phyloP scores from a whole-genome alignment of 2,888 invertebrate species.

The Gonocerus acuteangulatus region DNA sequence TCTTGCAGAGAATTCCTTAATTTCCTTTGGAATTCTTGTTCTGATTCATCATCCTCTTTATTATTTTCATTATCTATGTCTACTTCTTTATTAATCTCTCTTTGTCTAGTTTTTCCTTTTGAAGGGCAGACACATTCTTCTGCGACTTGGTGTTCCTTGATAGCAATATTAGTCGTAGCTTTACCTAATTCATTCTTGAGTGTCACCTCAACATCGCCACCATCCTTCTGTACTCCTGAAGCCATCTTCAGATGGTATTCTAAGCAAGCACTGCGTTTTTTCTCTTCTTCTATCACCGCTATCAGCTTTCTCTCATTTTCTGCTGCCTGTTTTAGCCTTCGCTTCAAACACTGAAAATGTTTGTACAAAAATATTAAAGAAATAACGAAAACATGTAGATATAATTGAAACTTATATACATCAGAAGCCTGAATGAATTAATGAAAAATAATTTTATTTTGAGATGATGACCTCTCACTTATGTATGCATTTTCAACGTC shows the following conservation, averaged over 20 bases:
- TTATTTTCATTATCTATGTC: too few species aligned
- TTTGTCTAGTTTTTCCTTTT: not conserved
- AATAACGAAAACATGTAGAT: not conserved
- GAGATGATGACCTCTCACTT: too few species aligned
- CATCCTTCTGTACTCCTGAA: constrained; percentile 20
- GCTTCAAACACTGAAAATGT: constrained; percentile 31
- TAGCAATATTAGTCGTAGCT: not conserved
- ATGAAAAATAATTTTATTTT: too few species aligned
- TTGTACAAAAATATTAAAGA: too few species aligned
- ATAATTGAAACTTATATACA: too few species aligned
- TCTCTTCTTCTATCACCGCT: constrained; percentile 27
- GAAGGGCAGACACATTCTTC: not conserved
- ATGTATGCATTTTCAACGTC: too few species aligned
- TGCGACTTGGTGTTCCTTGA: not conserved
- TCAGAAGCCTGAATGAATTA: too few species aligned
- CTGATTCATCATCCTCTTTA: not conserved
- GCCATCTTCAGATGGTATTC: constrained; percentile 30
- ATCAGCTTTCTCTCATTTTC: constrained; percentile 29
- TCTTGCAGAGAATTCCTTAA: not conserved
- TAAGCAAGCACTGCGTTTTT: constrained; percentile 27
- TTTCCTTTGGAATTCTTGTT: constrained; percentile 2
- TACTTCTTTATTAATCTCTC: not conserved
- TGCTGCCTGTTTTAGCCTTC: constrained; percentile 28
- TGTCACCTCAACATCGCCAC: not conserved
- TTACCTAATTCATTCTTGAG: not conserved